These are phyloP conservation scores for Uropsilus gracilis DNA, from an alignment of 2,113 vertebrate species.

Conservation along the genomic window DNA sequence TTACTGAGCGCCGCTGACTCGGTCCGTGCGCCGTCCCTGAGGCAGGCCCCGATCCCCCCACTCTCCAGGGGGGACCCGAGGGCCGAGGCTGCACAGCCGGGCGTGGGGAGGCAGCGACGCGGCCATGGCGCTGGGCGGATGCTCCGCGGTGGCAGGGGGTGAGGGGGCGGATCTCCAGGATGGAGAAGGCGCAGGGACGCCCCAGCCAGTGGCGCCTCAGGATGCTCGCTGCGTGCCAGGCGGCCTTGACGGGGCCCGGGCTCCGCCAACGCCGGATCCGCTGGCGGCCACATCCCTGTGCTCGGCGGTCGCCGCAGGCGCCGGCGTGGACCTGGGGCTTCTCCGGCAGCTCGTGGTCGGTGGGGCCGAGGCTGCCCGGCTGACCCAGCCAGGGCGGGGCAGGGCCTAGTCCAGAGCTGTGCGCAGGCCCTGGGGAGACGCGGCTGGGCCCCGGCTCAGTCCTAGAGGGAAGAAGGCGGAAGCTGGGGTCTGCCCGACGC, in stretches of 20 bases:
- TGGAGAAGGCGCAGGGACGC: fast-evolving
- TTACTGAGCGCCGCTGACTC: not conserved
- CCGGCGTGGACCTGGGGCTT: not conserved
- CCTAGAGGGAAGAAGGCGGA: not conserved
- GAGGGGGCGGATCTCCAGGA: not conserved
- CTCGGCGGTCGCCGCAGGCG: fast-evolving
- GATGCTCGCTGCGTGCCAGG: too few relatives aligned
- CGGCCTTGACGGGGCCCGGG: fast-evolving
- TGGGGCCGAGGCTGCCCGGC: fast-evolving
- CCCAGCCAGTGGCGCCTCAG: too few relatives aligned
- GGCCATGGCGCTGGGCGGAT: not conserved
- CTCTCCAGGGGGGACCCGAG: fast-evolving
- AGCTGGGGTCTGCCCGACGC: not conserved
- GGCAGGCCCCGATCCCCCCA: not conserved
- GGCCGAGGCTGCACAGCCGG: fast-evolving
- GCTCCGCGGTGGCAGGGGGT: fast-evolving
- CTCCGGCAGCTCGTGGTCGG: fast-evolving
- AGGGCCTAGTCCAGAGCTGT: fast-evolving
- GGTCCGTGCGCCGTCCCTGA: fast-evolving
- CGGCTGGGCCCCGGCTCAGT: not conserved
- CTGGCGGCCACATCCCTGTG: not conserved
- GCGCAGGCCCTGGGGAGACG: fast-evolving
- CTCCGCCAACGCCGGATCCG: fast-evolving
- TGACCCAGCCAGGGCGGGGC: not conserved
- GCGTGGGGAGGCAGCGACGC: fast-evolving